Evolutionary conservation across 2,797 vertebrate genomes (phyloP).

Genomic region (Apodemus agrarius): DNA sequence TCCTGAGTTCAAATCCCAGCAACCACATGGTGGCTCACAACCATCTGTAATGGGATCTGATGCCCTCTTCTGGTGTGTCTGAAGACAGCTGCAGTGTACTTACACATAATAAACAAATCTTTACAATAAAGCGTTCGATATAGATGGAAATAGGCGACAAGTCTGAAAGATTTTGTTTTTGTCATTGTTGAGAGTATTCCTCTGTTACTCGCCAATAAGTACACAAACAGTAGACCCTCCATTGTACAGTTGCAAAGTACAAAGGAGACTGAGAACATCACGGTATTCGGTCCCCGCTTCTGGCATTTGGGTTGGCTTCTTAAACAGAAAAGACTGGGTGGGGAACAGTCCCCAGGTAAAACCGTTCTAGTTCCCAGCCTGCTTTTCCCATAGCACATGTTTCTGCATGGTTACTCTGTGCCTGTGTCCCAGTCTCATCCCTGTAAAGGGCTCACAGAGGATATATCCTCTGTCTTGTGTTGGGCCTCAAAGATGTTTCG

Average conservation of each 20-base stretch:
- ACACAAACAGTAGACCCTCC: not conserved
- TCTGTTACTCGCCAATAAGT: not conserved
- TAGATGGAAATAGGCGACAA: not conserved
- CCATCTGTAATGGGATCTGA: too few relatives aligned
- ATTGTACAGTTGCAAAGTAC: not conserved
- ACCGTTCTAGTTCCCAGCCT: rapidly evolving
- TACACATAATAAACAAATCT: too few relatives aligned
- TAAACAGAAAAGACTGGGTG: not conserved
- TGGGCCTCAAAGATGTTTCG: not conserved
- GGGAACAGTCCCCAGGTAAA: not conserved
- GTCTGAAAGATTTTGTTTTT: not conserved
- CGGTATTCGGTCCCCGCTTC: not conserved
- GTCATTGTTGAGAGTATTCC: not conserved
- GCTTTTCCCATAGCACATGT: not conserved
- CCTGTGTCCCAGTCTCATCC: not conserved
- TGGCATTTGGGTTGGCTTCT: not conserved
- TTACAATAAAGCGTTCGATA: not conserved
- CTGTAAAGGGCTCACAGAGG: not conserved
- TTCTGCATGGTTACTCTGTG: rapidly evolving
- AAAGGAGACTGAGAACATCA: not conserved
- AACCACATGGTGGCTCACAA: too few relatives aligned
- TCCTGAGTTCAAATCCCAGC: too few relatives aligned
- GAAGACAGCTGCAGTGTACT: too few relatives aligned
- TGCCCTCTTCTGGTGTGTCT: too few relatives aligned
- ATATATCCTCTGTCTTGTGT: rapidly evolving